Evolutionary conservation across 2,888 invertebrate genomes (phyloP).

Genomic region (Pecten maximus): DNA sequence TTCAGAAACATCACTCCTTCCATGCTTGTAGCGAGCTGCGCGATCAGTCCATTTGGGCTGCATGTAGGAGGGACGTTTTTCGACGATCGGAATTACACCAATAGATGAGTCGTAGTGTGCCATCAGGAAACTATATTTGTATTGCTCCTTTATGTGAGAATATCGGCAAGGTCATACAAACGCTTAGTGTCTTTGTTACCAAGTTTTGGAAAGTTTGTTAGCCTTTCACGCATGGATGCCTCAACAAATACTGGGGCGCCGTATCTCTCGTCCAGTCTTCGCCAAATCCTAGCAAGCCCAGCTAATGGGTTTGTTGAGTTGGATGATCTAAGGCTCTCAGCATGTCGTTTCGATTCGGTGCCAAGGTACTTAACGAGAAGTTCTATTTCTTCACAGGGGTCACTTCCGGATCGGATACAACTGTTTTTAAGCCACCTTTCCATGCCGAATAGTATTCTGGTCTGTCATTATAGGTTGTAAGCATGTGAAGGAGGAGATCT

Average conservation of each 20-base stretch:
- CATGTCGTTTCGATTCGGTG: slow-evolving; percentile 47
- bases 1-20: too few species aligned
- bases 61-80: slow-evolving; percentile 47
- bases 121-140: too few species aligned
- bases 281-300: slow-evolving; percentile 48
- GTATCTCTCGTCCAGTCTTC: slow-evolving; percentile 55
- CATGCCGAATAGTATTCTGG: slow-evolving; percentile 50
- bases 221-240: slow-evolving; percentile 47
- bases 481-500: slow-evolving; percentile 49
- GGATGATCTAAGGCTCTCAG: slow-evolving; percentile 45
- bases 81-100: slow-evolving; percentile 53
- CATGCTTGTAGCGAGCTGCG: slow-evolving; percentile 50
- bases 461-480: slow-evolving; percentile 53
- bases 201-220: slow-evolving; percentile 53
- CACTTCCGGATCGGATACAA: slow-evolving; percentile 47
- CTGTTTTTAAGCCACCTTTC: slow-evolving; percentile 51
- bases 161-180: slow-evolving; percentile 54
- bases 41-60: slow-evolving; percentile 48
- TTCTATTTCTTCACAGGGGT: slow-evolving; percentile 51
- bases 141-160: too few species aligned
- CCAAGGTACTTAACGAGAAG: slow-evolving; percentile 51
- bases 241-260: slow-evolving; percentile 55
- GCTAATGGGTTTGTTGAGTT: slow-evolving; percentile 28
- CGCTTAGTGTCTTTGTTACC: slow-evolving; percentile 46
- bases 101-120: slow-evolving; percentile 53